A percentile compares a stretch with the other conserved stretches of the same genome.
These are phyloP conservation scores for Prionailurus viverrinus DNA, from an alignment of 2,113 vertebrate genomes.

Conservation along the genomic window DNA sequence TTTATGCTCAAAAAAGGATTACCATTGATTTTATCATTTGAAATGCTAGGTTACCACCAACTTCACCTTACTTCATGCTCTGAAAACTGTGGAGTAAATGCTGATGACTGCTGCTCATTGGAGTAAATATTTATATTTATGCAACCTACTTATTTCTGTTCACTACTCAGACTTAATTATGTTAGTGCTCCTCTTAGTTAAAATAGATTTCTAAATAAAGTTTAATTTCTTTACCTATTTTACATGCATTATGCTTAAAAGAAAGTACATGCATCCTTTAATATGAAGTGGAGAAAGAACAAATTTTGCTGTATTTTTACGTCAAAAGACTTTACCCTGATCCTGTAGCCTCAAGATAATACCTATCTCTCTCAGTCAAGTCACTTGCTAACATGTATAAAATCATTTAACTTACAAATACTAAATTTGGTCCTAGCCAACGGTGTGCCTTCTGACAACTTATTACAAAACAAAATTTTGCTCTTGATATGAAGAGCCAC, in stretches of 20 bases:
- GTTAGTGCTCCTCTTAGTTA: not conserved
- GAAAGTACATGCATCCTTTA: not conserved
- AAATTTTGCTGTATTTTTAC: not conserved
- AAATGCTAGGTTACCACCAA: slow-evolving; percentile 32
- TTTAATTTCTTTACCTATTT: slow-evolving; percentile 38
- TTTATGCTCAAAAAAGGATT: slow-evolving; percentile 32
- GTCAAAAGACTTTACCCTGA: not conserved
- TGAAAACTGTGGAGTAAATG: slow-evolving; percentile 5
- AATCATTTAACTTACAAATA: slow-evolving; percentile 31
- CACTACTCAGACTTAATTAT: not conserved
- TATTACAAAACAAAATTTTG: slow-evolving; percentile 41
- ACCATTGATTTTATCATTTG: slow-evolving; percentile 36
- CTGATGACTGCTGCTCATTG: not conserved
- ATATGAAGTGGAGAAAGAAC: not conserved
- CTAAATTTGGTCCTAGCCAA: not conserved
- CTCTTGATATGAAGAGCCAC: slow-evolving; percentile 55
- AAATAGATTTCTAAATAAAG: slow-evolving; percentile 25
- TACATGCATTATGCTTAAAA: not conserved
- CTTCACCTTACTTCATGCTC: slow-evolving; percentile 29
- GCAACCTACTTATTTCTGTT: not conserved
- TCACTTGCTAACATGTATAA: not conserved
- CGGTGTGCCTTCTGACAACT: slow-evolving; percentile 14
- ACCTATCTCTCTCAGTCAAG: not conserved
- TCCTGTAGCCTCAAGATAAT: not conserved
- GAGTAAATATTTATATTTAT: slow-evolving; percentile 28